A percentile compares a stretch with the other conserved stretches of the same genome.
These are phyloP conservation scores for Lateolabrax maculatus DNA, from an alignment of 2,797 vertebrate species.

Conservation along the genomic window DNA sequence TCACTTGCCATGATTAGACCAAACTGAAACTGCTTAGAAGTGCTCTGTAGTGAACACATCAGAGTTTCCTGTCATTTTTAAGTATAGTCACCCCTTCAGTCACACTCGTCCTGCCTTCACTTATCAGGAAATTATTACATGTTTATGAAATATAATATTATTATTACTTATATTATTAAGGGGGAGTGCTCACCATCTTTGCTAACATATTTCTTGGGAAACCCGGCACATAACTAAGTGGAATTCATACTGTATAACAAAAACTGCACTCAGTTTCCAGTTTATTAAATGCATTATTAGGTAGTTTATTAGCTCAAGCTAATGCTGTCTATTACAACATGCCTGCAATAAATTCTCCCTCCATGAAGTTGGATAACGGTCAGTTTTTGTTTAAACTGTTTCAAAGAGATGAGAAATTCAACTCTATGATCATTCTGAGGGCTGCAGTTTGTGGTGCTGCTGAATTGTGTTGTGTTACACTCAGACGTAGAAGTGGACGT, in stretches of 20 bases:
- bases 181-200: background rate
- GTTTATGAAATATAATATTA: background rate
- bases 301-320: background rate
- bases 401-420: too few relatives aligned
- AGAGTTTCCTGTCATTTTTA: background rate
- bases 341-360: background rate
- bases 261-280: background rate
- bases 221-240: background rate
- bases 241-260: background rate
- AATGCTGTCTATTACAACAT: background rate
- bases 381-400: background rate
- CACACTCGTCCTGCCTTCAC: background rate
- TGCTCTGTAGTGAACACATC: background rate
- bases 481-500: too few relatives aligned
- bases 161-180: background rate
- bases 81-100: background rate
- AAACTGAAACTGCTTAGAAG: background rate
- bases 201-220: background rate
- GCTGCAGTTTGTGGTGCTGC: too few relatives aligned
- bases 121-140: constrained; percentile 6
- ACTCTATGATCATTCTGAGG: too few relatives aligned
- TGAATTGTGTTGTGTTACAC: background rate
- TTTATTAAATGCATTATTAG: background rate
- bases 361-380: background rate
- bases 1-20: background rate